These are phyloP conservation scores for Melanerpes aurifrons DNA, from an alignment of 2,113 vertebrate genomes.

Conservation along the genomic window DNA sequence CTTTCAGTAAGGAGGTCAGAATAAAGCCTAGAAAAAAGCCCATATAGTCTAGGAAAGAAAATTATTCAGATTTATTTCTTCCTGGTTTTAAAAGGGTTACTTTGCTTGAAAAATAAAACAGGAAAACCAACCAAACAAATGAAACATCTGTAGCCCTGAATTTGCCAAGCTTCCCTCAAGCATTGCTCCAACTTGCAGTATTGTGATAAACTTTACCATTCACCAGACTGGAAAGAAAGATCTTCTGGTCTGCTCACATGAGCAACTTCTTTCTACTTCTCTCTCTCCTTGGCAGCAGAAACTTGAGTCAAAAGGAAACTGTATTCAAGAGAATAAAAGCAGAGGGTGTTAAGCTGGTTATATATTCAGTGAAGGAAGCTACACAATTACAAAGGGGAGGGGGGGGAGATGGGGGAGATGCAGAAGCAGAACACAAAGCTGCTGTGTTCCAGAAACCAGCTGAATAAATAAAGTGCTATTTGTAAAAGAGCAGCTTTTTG, in stretches of 20 bases:
- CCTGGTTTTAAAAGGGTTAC: not conserved
- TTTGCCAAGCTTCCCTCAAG: not conserved
- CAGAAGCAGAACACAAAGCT: constrained; percentile 36
- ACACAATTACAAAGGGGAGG: not conserved
- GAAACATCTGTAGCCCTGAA: not conserved
- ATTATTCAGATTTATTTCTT: not conserved
- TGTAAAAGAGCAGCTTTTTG: constrained; percentile 21
- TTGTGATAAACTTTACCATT: not conserved
- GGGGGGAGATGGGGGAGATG: accelerated
- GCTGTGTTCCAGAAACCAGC: constrained; percentile 42
- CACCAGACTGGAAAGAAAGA: not conserved
- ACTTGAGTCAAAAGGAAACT: not conserved
- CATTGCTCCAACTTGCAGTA: not conserved
- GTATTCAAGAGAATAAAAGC: constrained; percentile 22
- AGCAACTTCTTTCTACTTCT: not conserved
- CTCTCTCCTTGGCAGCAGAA: not conserved
- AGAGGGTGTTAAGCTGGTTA: constrained; percentile 1
- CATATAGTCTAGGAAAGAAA: not conserved
- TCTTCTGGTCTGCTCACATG: not conserved
- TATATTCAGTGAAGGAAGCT: not conserved
- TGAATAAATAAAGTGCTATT: constrained; percentile 14
- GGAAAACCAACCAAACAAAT: not conserved
- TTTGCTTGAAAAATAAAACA: not conserved
- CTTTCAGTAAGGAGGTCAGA: not conserved
- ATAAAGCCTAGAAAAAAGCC: not conserved